Conservation (phyloP, 2,113 vertebrate genomes). For the Cygnus buccinator region DNA sequence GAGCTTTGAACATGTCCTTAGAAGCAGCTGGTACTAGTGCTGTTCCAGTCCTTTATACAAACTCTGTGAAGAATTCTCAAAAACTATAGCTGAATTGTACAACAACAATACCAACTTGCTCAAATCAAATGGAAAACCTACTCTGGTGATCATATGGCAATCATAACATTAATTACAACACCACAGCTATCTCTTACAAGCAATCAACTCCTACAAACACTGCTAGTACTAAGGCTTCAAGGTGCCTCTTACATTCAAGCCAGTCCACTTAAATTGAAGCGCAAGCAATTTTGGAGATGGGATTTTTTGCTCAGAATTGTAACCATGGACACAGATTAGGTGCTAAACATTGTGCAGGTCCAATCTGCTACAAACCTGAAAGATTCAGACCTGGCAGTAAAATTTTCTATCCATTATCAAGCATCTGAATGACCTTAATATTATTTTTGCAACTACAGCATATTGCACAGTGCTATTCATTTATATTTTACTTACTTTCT, state of each 20-base stretch:
- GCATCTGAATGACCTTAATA: background rate
- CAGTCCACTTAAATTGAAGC: background rate
- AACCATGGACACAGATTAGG: background rate
- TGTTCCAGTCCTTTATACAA: background rate
- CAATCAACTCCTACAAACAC: background rate
- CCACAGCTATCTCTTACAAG: background rate
- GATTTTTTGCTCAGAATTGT: background rate
- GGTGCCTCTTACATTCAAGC: background rate
- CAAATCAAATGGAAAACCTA: background rate
- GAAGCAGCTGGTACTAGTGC: background rate
- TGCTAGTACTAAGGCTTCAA: background rate
- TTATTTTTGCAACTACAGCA: constrained; percentile 20
- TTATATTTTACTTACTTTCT: constrained; percentile 83
- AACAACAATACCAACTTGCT: background rate
- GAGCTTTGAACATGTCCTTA: background rate
- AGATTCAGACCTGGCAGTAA: background rate
- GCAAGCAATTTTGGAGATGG: background rate
- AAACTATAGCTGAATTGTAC: background rate
- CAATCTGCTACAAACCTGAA: background rate
- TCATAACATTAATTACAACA: background rate
- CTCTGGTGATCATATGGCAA: background rate
- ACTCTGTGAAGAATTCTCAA: background rate
- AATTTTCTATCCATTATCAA: constrained; percentile 29
- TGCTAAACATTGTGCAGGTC: background rate
- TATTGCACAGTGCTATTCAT: constrained; percentile 33